Evolutionary conservation across 2,113 vertebrate genomes (phyloP).

Genomic region (Cacatua alba): DNA sequence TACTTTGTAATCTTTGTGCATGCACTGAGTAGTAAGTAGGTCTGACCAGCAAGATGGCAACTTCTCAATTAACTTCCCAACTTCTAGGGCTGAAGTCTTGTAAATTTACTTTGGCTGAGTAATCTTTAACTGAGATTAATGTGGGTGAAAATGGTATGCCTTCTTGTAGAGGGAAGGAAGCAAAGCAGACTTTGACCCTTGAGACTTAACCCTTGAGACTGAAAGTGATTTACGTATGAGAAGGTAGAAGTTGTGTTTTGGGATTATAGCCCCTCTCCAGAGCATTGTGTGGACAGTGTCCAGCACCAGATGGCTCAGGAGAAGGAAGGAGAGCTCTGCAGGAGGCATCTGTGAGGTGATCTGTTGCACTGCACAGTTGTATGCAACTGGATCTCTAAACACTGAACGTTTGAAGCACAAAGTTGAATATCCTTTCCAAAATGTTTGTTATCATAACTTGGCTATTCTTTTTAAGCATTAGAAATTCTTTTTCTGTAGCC

Average conservation of each 20-base stretch:
- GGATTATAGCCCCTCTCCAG: not conserved
- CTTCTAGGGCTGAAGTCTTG: not conserved
- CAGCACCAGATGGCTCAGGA: not conserved
- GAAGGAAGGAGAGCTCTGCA: not conserved
- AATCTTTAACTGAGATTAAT: not conserved
- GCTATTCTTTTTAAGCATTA: not conserved
- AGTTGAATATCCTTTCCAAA: not conserved
- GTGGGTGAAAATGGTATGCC: not conserved
- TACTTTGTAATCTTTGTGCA: not conserved
- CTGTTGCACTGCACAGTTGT: not conserved
- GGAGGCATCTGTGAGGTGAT: not conserved
- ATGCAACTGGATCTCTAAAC: not conserved
- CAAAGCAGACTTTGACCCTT: not conserved
- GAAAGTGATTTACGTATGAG: not conserved
- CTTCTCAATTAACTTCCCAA: not conserved
- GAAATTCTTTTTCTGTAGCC: not conserved
- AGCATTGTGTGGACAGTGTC: not conserved
- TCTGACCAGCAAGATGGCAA: not conserved
- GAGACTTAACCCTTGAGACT: not conserved
- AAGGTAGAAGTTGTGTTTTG: not conserved
- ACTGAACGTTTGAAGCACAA: not conserved
- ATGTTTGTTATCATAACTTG: not conserved
- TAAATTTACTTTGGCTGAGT: not conserved
- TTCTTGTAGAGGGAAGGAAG: not conserved
- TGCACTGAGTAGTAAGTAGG: accelerated